phyloP scores from a whole-genome alignment of 1,140 invertebrate genomes.

The Micrasema longulum region DNA sequence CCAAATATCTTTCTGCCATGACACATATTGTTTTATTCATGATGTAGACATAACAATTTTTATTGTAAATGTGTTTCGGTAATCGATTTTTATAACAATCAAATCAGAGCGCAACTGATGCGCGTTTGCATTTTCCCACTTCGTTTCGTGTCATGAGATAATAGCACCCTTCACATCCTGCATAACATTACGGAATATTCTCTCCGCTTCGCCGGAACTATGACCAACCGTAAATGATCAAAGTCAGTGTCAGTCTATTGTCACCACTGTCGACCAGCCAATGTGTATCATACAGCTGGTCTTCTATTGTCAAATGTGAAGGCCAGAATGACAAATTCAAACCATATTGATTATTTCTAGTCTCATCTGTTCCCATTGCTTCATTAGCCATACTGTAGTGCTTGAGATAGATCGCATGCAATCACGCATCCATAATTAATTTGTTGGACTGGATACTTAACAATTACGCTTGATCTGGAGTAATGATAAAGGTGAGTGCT shows the following conservation, averaged over 20 bases:
- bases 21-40: too few relatives aligned
- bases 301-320: constrained; percentile 10
- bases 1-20: too few relatives aligned
- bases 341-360: too few relatives aligned
- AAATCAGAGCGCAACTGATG: neutral
- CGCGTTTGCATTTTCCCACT: neutral
- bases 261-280: neutral
- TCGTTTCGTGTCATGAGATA: constrained; percentile 26
- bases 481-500: constrained; percentile 25
- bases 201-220: constrained; percentile 8
- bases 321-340: neutral
- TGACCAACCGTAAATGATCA: constrained; percentile 17
- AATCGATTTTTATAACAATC: neutral
- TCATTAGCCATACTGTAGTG: constrained; percentile 21
- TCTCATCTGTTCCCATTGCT: neutral
- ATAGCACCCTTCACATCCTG: constrained; percentile 16
- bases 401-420: constrained; percentile 21
- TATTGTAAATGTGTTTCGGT: too few relatives aligned
- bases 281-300: neutral
- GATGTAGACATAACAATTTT: too few relatives aligned
- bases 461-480: constrained; percentile 25
- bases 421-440: constrained; percentile 3
- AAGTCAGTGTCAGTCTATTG: constrained; percentile 30
- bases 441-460: constrained; percentile 1
- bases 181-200: neutral